Percentiles rank a stretch among this genome's conserved stretches.
phyloP scores from a whole-genome alignment of 2,888 invertebrate genomes.

The Tuberolachnus salignus region DNA sequence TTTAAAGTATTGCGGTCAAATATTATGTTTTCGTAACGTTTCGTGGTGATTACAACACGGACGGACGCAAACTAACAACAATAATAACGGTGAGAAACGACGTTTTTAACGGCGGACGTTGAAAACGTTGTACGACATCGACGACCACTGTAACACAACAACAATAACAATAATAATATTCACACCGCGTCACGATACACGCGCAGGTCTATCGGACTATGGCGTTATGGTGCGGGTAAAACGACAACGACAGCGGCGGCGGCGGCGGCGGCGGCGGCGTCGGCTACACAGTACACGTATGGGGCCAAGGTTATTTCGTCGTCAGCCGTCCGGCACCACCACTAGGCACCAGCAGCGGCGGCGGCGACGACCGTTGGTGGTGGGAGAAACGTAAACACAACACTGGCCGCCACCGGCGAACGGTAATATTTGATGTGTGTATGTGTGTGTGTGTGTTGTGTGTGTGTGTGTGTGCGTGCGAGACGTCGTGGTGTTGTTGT shows the following conservation, averaged over 20 bases:
- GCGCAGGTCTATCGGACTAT: too few relatives aligned
- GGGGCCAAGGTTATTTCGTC: conserved; percentile 56
- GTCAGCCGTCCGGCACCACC: conserved; percentile 30
- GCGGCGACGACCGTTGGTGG: neutral
- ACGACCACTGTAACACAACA: neutral
- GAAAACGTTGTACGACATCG: neutral
- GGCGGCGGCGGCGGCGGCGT: neutral
- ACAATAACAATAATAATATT: neutral
- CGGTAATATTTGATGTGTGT: conserved; percentile 33
- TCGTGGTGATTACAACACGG: too few relatives aligned
- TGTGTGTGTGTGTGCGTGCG: too few relatives aligned
- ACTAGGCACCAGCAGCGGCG: neutral
- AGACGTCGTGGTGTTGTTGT: conserved; percentile 22
- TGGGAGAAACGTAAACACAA: conserved; percentile 51
- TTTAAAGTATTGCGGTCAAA: neutral
- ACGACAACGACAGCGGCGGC: neutral
- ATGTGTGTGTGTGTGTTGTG: neutral
- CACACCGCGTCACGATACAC: too few relatives aligned
- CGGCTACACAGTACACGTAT: conserved; percentile 7
- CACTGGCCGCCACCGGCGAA: conserved; percentile 25
- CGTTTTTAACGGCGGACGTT: too few relatives aligned
- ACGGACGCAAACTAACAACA: too few relatives aligned
- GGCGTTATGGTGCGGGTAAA: too few relatives aligned
- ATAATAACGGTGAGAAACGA: too few relatives aligned
- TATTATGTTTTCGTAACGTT: neutral